These are phyloP conservation scores for Etia nguti DNA, from an alignment of 2,113 vertebrate species.

Conservation along the genomic window DNA sequence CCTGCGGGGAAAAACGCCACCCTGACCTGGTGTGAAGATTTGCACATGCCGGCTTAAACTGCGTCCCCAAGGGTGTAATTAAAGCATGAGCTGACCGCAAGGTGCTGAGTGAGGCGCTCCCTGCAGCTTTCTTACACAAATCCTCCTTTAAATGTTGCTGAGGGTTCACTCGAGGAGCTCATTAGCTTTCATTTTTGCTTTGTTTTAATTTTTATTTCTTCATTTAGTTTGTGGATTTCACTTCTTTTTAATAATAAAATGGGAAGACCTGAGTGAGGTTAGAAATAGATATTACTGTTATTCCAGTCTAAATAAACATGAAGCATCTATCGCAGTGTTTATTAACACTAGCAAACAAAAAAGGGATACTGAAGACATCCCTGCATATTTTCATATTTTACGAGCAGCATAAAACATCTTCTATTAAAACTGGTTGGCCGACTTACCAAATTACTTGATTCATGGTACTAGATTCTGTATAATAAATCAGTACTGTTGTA, in stretches of 20 bases:
- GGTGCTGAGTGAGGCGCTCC: constrained; percentile 23
- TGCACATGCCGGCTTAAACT: not conserved
- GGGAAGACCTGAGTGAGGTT: not conserved
- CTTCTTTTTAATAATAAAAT: not conserved
- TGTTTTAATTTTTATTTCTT: not conserved
- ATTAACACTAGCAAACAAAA: fast-evolving
- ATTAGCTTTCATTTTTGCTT: not conserved
- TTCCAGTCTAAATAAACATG: not conserved
- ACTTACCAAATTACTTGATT: not conserved
- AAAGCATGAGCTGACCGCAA: not conserved
- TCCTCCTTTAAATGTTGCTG: not conserved
- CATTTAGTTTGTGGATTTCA: not conserved
- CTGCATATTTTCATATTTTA: fast-evolving
- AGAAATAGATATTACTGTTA: not conserved
- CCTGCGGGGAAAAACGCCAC: not conserved
- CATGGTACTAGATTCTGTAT: not conserved
- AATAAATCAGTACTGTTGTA: not conserved
- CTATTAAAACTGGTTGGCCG: fast-evolving
- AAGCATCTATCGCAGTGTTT: not conserved
- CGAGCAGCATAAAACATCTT: not conserved
- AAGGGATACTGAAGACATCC: fast-evolving
- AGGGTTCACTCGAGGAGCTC: fast-evolving
- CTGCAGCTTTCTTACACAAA: constrained; percentile 3
- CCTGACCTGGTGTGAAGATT: not conserved
- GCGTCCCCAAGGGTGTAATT: not conserved